Percentiles rank a stretch among this genome's conserved stretches.
These are phyloP conservation scores for Drosophila mulleri DNA, from an alignment of 2,888 invertebrate species.

Conservation along the genomic window DNA sequence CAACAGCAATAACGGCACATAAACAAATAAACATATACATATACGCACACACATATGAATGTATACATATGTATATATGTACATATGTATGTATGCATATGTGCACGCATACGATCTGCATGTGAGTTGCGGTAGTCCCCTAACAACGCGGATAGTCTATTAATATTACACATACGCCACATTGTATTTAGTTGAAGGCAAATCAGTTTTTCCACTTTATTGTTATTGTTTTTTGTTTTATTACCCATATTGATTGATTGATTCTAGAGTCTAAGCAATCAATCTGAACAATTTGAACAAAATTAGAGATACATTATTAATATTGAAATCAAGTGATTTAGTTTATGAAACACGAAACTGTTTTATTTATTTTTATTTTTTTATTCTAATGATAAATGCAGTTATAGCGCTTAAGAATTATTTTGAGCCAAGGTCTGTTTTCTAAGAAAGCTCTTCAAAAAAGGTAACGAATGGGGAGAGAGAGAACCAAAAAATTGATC, in stretches of 20 bases:
- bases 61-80: background rate
- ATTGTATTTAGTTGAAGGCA: background rate
- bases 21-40: background rate
- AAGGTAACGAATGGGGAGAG: background rate
- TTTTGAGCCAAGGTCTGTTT: background rate
- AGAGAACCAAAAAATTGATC: background rate
- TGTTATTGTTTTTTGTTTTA: background rate
- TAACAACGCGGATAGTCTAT: background rate
- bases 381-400: background rate
- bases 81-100: background rate
- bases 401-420: background rate
- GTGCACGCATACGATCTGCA: background rate
- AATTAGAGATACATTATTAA: background rate
- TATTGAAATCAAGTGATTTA: background rate
- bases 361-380: too few species aligned
- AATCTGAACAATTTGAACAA: background rate
- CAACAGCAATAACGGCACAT: background rate
- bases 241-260: background rate
- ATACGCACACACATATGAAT: background rate
- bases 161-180: conserved; percentile 15
- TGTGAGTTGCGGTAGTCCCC: conserved; percentile 14
- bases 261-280: too few species aligned
- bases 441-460: background rate
- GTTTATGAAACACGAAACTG: too few species aligned
- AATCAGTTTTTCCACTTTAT: background rate